Base-by-base conservation (phyloP, 1,140 invertebrate species). In the Sitodiplosis mosellana region DNA sequence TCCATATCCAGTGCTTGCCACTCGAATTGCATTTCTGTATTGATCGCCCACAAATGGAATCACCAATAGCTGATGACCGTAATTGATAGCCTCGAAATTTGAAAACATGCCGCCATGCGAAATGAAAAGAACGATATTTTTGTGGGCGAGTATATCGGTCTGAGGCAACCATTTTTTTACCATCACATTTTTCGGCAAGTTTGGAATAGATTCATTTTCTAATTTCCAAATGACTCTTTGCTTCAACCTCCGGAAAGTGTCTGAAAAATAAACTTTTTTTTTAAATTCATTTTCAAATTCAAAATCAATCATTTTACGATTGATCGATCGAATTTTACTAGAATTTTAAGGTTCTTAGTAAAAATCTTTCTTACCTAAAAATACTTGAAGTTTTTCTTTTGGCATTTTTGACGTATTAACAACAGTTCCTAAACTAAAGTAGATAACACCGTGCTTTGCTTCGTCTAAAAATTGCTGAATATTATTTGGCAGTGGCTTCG, bases 91-190 rank as follows among this genome's bases (percentile, higher is more conserved):
- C 56, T 81, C 80, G 55, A 77, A 71, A 17, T 74, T 69, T 46
- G 77, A 75, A 52, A 78, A 71, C 33, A 79, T 56, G 19, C 79
- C 79, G 17, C 77, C 76, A 51, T 81, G 78, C 1, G 76, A 74
- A 46, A 81, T 69, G 52, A 82, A 80, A 2, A 72, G 54, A 47
- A 67, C 68, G 11, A 73, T 61, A 52, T 72, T 72, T 3, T 66
- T 67, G 59, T 73, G 70, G 2, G 69, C 73, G 45, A 65, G 27
- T 20, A 65, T 62, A 20, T 65, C 61, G 44, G 59, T 72, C 61
- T 84, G 81, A 12, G 81, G 80, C 52, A 78, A 63, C 80, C 80
- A 83, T 52, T 71, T 67, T 45, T 69, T 55, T 20, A 76, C 69
- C 59, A 71, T 69, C 20, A 81, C 69, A 59, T 80, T 80, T 17